Conservation (phyloP, 2,113 vertebrate species). For the Noctilio leporinus region DNA sequence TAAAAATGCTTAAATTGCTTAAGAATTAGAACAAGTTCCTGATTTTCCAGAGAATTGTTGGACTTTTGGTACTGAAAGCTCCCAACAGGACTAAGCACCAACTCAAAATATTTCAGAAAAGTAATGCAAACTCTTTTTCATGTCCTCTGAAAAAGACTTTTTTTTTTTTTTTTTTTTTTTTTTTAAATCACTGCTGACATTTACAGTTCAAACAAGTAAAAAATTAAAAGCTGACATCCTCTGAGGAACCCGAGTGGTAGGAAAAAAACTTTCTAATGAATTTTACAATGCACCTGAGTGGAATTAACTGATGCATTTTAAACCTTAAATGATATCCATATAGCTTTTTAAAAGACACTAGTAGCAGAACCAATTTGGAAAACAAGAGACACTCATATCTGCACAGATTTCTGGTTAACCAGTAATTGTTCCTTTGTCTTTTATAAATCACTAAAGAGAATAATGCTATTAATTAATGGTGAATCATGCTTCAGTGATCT, state of each 20-base stretch:
- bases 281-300: background rate
- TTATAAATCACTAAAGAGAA: conserved; percentile 56
- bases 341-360: background rate
- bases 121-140: background rate
- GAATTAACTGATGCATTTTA: conserved; percentile 31
- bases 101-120: conserved; percentile 31
- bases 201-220: background rate
- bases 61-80: background rate
- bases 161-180: too few species aligned
- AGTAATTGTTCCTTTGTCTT: conserved; percentile 63
- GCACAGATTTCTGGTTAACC: conserved; percentile 46
- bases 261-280: background rate
- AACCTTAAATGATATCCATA: background rate
- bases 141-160: background rate
- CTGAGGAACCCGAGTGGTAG: background rate
- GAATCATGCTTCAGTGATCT: conserved; percentile 62
- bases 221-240: background rate
- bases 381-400: background rate
- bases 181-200: background rate
- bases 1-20: background rate
- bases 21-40: conserved; percentile 9
- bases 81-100: background rate
- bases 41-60: conserved; percentile 5
- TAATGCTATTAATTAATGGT: conserved; percentile 68
- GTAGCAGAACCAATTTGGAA: conserved; percentile 19